These are phyloP conservation scores for Nymphalis c-album DNA, from an alignment of 2,888 invertebrate genomes.

Conservation along the genomic window DNA sequence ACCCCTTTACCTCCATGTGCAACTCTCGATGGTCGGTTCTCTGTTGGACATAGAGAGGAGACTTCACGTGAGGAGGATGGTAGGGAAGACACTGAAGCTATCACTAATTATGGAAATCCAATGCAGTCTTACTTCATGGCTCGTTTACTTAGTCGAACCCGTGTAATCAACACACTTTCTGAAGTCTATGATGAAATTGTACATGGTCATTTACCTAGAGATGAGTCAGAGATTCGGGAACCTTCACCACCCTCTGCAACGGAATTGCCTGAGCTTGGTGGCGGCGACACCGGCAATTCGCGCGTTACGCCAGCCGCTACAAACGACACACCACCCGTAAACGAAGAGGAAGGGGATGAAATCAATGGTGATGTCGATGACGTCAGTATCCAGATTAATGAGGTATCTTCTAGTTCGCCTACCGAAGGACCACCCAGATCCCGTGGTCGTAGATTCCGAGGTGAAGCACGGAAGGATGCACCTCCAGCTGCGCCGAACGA, in stretches of 20 bases:
- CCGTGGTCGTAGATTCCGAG: conserved; percentile 55
- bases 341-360: conserved; percentile 36
- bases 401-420: conserved; percentile 84
- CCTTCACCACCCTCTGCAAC: conserved; percentile 33
- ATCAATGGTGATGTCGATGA: conserved; percentile 46
- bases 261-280: conserved; percentile 32
- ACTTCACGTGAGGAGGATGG: conserved; percentile 42
- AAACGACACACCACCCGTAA: conserved; percentile 31
- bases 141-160: conserved; percentile 65
- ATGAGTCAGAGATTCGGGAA: conserved; percentile 37
- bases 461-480: conserved; percentile 48
- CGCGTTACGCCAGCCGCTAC: conserved; percentile 40
- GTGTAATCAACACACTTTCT: conserved; percentile 67
- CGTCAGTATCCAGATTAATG: conserved; percentile 84
- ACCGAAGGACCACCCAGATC: conserved; percentile 64
- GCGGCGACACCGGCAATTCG: conserved; percentile 34
- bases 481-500: conserved; percentile 51
- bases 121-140: conserved; percentile 77
- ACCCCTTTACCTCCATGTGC: conserved; percentile 64
- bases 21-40: conserved; percentile 60
- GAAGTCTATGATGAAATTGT: conserved; percentile 69
- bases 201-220: conserved; percentile 35
- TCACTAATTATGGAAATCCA: conserved; percentile 74
- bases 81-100: conserved; percentile 51
- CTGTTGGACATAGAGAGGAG: conserved; percentile 49